A percentile compares a stretch with the other conserved stretches of the same genome.
Conservation (phyloP, 23 tunicate species). For the Ascidia mentula region DNA sequence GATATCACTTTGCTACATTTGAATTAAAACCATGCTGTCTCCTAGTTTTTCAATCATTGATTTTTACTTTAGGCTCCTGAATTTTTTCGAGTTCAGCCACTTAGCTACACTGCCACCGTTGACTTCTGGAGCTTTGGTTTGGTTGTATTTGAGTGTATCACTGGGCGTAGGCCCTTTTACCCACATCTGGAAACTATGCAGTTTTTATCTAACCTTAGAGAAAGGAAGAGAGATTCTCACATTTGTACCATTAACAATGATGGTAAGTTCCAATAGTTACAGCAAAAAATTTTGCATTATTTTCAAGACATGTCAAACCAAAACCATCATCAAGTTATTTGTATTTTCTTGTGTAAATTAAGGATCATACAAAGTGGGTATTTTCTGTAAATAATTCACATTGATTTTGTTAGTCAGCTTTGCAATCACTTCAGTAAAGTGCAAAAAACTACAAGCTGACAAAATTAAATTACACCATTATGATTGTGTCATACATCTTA, state of each 20-base stretch:
- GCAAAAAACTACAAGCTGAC: too few relatives aligned
- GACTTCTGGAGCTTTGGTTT: slow-evolving; percentile 95
- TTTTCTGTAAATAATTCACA: too few relatives aligned
- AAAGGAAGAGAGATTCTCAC: slow-evolving; percentile 41
- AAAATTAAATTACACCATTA: too few relatives aligned
- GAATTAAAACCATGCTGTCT: not conserved
- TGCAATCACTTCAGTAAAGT: too few relatives aligned
- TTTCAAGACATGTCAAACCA: too few relatives aligned
- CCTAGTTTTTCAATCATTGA: not conserved
- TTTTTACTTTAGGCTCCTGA: slow-evolving; percentile 71
- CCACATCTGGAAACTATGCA: slow-evolving; percentile 37
- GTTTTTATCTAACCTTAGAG: slow-evolving; percentile 15
- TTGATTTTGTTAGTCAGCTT: too few relatives aligned
- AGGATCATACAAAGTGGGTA: too few relatives aligned
- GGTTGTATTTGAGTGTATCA: slow-evolving; percentile 87
- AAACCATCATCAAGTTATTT: too few relatives aligned
- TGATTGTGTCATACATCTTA: too few relatives aligned
- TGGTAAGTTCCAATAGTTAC: slow-evolving; percentile 14
- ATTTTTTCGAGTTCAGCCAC: slow-evolving; percentile 37
- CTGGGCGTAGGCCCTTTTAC: slow-evolving; percentile 81
- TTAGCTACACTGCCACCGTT: slow-evolving; percentile 62
- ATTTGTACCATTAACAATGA: slow-evolving; percentile 46
- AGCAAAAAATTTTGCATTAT: too few relatives aligned
- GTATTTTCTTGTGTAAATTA: too few relatives aligned
- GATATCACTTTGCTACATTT: too few relatives aligned